Evolutionary conservation across 2,797 vertebrate genomes (phyloP).

Genomic region (Paguma larvata): DNA sequence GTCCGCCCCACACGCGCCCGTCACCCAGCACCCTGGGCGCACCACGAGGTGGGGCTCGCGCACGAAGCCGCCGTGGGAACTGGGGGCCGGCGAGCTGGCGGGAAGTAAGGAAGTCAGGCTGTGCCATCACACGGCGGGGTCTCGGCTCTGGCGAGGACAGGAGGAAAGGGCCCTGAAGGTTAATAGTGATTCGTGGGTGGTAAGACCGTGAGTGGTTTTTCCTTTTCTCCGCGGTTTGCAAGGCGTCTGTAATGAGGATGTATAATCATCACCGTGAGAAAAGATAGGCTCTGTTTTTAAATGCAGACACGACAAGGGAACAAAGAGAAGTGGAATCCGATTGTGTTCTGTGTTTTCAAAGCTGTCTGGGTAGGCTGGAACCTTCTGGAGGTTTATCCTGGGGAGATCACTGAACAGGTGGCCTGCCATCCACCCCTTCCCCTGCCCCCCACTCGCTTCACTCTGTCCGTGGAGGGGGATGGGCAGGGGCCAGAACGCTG

Average conservation of each 20-base stretch:
- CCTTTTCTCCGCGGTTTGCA: background rate
- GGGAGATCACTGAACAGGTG: background rate
- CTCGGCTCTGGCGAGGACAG: background rate
- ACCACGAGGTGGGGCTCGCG: background rate
- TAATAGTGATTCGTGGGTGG: no score
- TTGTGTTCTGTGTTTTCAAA: background rate
- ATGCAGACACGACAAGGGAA: background rate
- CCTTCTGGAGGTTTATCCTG: background rate
- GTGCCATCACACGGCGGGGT: rapidly evolving
- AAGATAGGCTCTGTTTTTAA: background rate
- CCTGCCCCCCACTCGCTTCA: background rate
- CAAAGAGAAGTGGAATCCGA: background rate
- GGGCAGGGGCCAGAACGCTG: background rate
- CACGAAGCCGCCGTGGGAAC: rapidly evolving
- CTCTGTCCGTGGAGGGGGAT: no score
- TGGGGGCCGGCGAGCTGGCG: rapidly evolving
- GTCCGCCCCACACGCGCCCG: background rate
- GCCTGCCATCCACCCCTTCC: background rate
- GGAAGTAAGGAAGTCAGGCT: background rate
- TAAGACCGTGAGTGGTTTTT: background rate
- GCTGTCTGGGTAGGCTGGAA: background rate
- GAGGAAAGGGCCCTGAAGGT: background rate
- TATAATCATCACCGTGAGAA: background rate
- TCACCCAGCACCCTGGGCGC: background rate
- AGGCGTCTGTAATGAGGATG: background rate